phyloP scores from a whole-genome alignment of 1,140 invertebrate species.

The Goniozus legneri region DNA sequence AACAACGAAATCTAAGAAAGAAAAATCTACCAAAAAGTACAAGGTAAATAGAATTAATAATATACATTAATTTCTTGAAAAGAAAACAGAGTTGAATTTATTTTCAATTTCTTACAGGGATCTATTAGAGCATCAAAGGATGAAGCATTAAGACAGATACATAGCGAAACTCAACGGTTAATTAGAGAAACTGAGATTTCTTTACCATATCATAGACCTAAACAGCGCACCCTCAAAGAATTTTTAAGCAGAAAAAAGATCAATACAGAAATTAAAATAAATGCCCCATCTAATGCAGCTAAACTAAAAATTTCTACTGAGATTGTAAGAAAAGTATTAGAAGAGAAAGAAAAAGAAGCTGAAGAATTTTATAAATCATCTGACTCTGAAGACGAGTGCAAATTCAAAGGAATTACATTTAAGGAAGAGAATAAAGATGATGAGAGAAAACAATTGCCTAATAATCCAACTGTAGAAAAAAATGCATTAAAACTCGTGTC shows the following conservation, averaged over 20 bases:
- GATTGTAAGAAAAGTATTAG: slow-evolving; percentile 38
- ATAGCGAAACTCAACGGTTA: slow-evolving; percentile 63
- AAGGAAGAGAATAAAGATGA: no score
- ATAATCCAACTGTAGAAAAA: no score
- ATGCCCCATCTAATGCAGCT: slow-evolving; percentile 35
- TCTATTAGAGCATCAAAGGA: slow-evolving; percentile 38
- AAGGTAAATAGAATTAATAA: slow-evolving; percentile 14
- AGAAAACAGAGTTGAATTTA: slow-evolving; percentile 1
- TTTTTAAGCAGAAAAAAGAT: slow-evolving; percentile 58
- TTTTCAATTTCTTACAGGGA: slow-evolving; percentile 18
- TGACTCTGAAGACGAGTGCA: slow-evolving; percentile 48
- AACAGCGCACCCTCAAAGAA: slow-evolving; percentile 68
- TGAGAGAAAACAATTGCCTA: no score
- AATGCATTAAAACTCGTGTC: no score
- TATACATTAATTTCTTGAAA: not conserved
- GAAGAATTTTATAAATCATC: slow-evolving; percentile 47
- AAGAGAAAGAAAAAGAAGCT: slow-evolving; percentile 48
- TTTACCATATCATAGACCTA: slow-evolving; percentile 76
- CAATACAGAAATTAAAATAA: slow-evolving; percentile 22
- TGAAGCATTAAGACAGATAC: slow-evolving; percentile 52
- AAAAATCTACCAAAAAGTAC: slow-evolving; percentile 7
- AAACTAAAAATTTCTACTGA: slow-evolving; percentile 45
- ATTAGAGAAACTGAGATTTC: slow-evolving; percentile 65
- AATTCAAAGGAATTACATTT: no score
- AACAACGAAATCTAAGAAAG: slow-evolving; percentile 5